These are phyloP conservation scores for Dinocampus coccinellae DNA, from an alignment of 2,888 invertebrate species.

Conservation along the genomic window DNA sequence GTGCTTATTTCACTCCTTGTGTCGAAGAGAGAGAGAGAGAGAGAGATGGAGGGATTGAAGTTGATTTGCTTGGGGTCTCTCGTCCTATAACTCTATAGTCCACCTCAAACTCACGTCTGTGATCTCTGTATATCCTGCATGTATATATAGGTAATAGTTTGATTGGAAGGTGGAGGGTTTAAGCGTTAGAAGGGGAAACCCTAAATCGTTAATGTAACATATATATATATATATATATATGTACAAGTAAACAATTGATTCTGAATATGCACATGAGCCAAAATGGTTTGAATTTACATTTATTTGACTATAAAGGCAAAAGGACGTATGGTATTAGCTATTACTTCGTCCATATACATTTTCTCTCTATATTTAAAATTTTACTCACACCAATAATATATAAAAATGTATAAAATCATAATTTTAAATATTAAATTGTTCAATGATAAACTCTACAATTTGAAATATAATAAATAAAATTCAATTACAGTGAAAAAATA, in stretches of 20 bases:
- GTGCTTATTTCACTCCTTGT: constrained; percentile 32
- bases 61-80: constrained; percentile 16
- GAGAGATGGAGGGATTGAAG: constrained; percentile 25
- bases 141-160: neutral
- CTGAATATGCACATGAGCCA: neutral
- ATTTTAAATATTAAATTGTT: too few relatives aligned
- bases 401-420: too few relatives aligned
- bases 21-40: neutral
- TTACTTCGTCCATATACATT: too few relatives aligned
- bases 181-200: neutral
- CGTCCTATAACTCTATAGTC: neutral
- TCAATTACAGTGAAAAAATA: too few relatives aligned
- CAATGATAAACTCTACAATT: too few relatives aligned
- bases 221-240: neutral
- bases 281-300: too few relatives aligned
- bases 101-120: constrained; percentile 21
- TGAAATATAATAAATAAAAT: too few relatives aligned
- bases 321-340: too few relatives aligned
- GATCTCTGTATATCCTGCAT: constrained; percentile 12
- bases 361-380: too few relatives aligned
- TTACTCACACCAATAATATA: too few relatives aligned
- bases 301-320: too few relatives aligned
- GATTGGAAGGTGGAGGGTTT: neutral
- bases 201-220: neutral
- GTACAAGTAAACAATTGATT: neutral